These are phyloP conservation scores for Lagria hirta DNA, from an alignment of 2,888 invertebrate genomes.

Conservation along the genomic window DNA sequence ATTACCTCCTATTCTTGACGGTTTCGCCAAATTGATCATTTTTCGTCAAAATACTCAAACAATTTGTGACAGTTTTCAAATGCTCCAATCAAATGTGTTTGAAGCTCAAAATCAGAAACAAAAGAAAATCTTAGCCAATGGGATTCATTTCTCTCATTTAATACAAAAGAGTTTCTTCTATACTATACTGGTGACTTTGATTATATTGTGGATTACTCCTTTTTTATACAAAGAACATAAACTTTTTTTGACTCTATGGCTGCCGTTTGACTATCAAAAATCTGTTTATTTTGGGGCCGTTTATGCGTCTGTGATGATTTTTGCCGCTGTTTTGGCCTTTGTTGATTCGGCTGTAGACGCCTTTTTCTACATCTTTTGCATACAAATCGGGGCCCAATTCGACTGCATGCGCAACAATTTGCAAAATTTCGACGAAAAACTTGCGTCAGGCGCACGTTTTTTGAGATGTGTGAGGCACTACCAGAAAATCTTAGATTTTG, in stretches of 20 bases:
- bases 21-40: not conserved
- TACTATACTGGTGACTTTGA: not conserved
- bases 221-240: constrained; percentile 1
- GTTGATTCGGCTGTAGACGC: constrained; percentile 1
- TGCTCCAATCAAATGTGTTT: not conserved
- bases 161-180: not conserved
- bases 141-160: too few species aligned
- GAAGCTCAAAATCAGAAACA: too few species aligned
- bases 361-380: constrained; percentile 3
- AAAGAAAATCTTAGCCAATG: too few species aligned
- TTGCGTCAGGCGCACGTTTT: not conserved
- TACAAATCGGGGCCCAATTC: constrained; percentile 8
- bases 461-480: constrained; percentile 1
- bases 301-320: not conserved
- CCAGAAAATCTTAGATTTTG: not conserved
- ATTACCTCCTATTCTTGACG: not conserved
- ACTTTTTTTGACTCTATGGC: not conserved
- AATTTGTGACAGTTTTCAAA: not conserved
- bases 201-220: not conserved
- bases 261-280: constrained; percentile 8
- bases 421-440: not conserved
- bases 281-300: constrained; percentile 1
- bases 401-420: not conserved
- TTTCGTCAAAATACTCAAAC: constrained; percentile 1
- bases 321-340: not conserved